Conservation (phyloP, 2,888 invertebrate species). For the Eudasyphora cyanicolor region DNA sequence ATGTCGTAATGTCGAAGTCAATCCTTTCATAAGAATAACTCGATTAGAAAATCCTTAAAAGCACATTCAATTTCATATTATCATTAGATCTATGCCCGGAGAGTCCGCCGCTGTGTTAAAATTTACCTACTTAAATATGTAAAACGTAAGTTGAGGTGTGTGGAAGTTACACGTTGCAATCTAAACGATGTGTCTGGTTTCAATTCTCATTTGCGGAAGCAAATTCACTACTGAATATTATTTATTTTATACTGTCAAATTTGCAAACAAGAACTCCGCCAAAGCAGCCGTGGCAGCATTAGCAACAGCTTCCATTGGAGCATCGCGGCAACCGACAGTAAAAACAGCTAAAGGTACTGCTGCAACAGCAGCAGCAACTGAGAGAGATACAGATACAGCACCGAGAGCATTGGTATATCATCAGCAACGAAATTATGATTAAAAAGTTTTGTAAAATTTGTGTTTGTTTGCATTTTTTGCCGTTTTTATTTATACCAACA, state of each 20-base stretch:
- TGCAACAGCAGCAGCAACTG: not conserved
- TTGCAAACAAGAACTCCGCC: not conserved
- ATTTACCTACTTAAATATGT: not conserved
- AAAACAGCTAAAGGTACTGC: conserved; percentile 6
- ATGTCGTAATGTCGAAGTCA: too few species aligned
- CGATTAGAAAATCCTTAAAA: too few species aligned
- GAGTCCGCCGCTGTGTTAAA: too few species aligned
- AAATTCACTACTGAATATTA: conserved; percentile 8
- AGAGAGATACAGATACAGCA: conserved; percentile 20
- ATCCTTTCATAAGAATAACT: too few species aligned
- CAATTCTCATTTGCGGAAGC: conserved; percentile 10
- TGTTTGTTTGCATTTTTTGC: conserved; percentile 5
- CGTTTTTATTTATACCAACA: conserved; percentile 22
- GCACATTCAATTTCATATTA: too few species aligned
- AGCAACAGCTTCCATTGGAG: not conserved
- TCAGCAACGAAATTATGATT: conserved; percentile 50
- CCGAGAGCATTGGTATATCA: conserved; percentile 42
- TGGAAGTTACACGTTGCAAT: conserved; percentile 11
- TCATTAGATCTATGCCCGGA: too few species aligned
- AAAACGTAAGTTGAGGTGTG: not conserved
- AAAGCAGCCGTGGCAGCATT: not conserved
- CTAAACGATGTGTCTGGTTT: not conserved
- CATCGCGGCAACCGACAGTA: not conserved
- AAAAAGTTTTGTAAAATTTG: conserved; percentile 50
- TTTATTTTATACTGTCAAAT: conserved; percentile 6